Evolutionary conservation across 2,888 invertebrate genomes (phyloP), one percentile per base, ranked within the genome.

Genomic region (Copidosoma aretas): DNA sequence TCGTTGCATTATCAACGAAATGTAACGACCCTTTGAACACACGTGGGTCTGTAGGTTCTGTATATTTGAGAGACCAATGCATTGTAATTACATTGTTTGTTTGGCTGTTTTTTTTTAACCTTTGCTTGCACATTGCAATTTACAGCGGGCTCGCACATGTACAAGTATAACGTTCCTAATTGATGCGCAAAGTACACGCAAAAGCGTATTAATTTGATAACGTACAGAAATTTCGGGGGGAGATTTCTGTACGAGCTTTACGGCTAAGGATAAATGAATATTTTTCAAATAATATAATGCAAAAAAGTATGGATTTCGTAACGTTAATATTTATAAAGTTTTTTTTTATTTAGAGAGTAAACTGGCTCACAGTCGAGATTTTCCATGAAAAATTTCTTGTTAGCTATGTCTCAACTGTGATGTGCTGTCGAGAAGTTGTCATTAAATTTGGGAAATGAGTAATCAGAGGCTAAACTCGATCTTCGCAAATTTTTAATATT

Each of bases 81-180:
- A 64, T 61, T 25, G 49, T 67, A 46, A 64, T 67, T 70, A 58
- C 49, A 59, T 61, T 67, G 64, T 71, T 64, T 51, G 43, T 46
- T 46, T 3, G 43, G 3, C 62, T 70, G 59, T 58, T 61, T 62
- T 59, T 59, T 61, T 60, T 64, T 52, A 51, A 51, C 41, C 43
- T 54, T 63, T 62, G 52, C 57, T 67, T 71, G 61, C 54, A 68
- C 52, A 51, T 57, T 25, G 22, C 51, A 46, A 5, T 32, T 32
- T 32, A 32, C 32, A 32, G 32, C 4, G 8, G n/a, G 52, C 22
- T 58, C 62, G 65, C 60, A 62, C 59, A 49, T 24, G 46, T 14
- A 46, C 43, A 46, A 46, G 46, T 52, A 70, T 15, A 62, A 46
- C 59, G 49, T 14, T 8, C 32, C 4, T 49, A 63, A 66, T 53